A percentile compares a stretch with the other conserved stretches of the same genome.
These are phyloP conservation scores for Anser brachyrhynchus DNA, from an alignment of 2,113 vertebrate genomes.

Conservation along the genomic window DNA sequence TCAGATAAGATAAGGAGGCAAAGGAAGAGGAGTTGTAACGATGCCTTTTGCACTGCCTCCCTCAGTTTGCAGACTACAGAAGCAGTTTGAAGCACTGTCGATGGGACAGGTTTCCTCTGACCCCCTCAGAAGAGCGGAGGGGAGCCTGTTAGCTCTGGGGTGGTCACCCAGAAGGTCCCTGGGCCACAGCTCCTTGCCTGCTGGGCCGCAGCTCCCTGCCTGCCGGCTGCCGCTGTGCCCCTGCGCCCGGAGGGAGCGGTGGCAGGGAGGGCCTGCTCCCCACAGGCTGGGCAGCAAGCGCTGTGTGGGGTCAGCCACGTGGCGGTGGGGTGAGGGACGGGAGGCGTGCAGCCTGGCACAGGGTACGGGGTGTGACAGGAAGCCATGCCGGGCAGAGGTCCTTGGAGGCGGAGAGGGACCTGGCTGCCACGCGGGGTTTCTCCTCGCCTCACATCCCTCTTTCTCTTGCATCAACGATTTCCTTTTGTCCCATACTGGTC, in stretches of 20 bases:
- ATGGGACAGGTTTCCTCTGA: background rate
- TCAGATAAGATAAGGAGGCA: conserved; percentile 39
- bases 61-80: rapidly evolving
- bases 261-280: background rate
- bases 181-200: background rate
- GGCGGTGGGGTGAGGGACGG: too few relatives aligned
- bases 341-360: background rate
- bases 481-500: background rate
- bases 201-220: background rate
- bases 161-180: background rate
- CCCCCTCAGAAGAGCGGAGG: background rate
- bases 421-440: background rate
- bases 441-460: background rate
- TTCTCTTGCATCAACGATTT: background rate
- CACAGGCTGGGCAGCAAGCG: too few relatives aligned
- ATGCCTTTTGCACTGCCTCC: background rate
- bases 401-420: background rate
- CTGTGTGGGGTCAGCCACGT: too few relatives aligned
- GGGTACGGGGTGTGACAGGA: background rate
- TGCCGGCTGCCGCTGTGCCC: background rate
- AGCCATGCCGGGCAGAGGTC: background rate
- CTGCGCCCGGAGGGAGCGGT: background rate
- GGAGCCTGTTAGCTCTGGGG: background rate
- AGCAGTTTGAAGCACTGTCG: background rate
- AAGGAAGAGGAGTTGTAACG: background rate